These are phyloP conservation scores for Hesperophylax magnus DNA, from an alignment of 1,140 invertebrate genomes.

Conservation along the genomic window DNA sequence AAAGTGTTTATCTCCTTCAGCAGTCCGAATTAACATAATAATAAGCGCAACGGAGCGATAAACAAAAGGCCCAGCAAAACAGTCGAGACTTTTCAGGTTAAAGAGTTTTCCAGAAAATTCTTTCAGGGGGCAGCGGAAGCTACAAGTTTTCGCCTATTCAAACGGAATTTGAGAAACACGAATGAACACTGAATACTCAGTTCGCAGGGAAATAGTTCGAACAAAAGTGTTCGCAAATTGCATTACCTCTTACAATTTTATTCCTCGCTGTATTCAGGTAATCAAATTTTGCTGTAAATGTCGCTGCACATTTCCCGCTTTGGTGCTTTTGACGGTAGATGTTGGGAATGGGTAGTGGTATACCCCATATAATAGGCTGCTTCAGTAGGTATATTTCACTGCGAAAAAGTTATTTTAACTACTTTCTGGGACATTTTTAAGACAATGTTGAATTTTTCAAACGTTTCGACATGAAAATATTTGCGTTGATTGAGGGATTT, in stretches of 20 bases:
- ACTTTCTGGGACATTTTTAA: too few relatives aligned
- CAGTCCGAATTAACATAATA: not conserved
- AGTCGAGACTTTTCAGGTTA: not conserved
- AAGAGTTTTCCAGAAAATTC: not conserved
- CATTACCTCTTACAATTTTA: not conserved
- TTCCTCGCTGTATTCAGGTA: too few relatives aligned
- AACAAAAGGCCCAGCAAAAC: slow-evolving; percentile 7
- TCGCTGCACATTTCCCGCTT: too few relatives aligned
- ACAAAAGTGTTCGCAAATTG: slow-evolving; percentile 42
- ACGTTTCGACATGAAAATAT: too few relatives aligned
- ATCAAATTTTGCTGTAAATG: too few relatives aligned
- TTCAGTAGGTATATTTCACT: too few relatives aligned
- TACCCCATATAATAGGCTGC: too few relatives aligned
- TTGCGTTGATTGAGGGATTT: too few relatives aligned
- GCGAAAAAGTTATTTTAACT: too few relatives aligned
- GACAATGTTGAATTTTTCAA: too few relatives aligned
- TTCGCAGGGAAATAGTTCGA: not conserved
- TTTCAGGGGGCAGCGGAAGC: not conserved
- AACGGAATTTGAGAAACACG: not conserved
- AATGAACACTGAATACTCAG: not conserved
- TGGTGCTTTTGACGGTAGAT: too few relatives aligned
- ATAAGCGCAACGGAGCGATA: not conserved
- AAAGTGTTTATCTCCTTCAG: not conserved
- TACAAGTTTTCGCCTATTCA: not conserved
- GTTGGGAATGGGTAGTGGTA: too few relatives aligned